Base-by-base conservation (phyloP, 30 jellyfish, hydroid and myxozoan genomes). In the Hydractinia echinata region DNA sequence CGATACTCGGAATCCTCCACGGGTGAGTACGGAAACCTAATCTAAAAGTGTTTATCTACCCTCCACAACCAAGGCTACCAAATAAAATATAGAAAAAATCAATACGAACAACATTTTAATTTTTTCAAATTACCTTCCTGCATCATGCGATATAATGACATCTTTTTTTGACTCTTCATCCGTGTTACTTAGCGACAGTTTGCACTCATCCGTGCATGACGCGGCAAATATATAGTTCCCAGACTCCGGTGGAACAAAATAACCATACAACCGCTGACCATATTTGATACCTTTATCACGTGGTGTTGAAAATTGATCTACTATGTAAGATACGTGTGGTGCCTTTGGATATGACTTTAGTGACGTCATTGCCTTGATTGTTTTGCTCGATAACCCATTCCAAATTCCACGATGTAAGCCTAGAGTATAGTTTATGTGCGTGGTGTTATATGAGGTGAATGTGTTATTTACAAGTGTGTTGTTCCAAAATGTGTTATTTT, bases 151-250 rank as follows among this genome's bases (percentile, higher is more conserved):
- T 9, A 93, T 81, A 51, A 93, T 87, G 30, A 76, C 84, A 6
- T 88, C 79, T 64, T 84, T 93, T 71, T 93, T 88, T 52, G 60
- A 84, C 70, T 93, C 99, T 48, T 87, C 94, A 60, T 87, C 99
- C 48, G 66, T 82, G 7, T 89, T 79, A 68, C 99, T 93, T 53
- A 93, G 81, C 14, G 82, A 80, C 81, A 93, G 81, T 71, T 84
- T 76, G 73, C 99, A 93, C 61, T 93, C 96, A 66, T 93, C 96
- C 58, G 92, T 83, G 82, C 99, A 93, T 1, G 99, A 93, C 55
- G 89, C 89, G 5, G 96, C 99, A 81, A 93, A 93, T 88, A 93
- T 93, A 83, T 93, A 93, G 18, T 79, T 83, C 7, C 99, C 99
- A 62, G 84, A 78, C 51, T 83, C 96, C 8, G 96, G 96, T 5